A percentile compares a stretch with the other conserved stretches of the same genome.
These are phyloP conservation scores for Acanthosepion esculentum DNA, from an alignment of 2,888 invertebrate genomes.

Conservation along the genomic window DNA sequence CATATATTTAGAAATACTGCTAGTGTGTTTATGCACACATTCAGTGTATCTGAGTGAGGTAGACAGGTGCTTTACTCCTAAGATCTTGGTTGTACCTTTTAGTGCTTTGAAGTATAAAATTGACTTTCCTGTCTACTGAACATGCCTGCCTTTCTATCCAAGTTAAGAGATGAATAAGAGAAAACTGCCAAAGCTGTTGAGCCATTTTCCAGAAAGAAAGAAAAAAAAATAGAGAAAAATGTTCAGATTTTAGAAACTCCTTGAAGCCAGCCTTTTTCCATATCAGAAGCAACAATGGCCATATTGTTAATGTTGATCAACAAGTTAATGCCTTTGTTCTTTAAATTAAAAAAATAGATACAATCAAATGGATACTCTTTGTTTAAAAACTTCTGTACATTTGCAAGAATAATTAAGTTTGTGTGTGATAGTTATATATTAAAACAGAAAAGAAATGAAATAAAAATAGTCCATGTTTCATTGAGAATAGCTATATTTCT, in stretches of 20 bases:
- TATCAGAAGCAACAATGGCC: neutral
- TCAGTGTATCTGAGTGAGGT: neutral
- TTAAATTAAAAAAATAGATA: no score
- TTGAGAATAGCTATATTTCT: no score
- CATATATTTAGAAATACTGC: conserved; percentile 13
- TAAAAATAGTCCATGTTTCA: no score
- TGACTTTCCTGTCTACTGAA: conserved; percentile 18
- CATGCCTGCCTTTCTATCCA: neutral
- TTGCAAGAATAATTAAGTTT: no score
- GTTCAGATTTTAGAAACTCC: neutral
- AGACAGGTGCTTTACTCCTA: neutral
- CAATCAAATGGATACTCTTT: no score
- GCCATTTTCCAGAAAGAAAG: neutral
- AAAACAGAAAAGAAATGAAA: no score
- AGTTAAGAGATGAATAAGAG: neutral
- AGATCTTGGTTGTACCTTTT: neutral
- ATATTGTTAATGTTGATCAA: neutral
- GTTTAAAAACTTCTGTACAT: no score
- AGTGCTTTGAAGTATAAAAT: conserved; percentile 13
- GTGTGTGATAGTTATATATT: no score
- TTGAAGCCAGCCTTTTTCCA: neutral
- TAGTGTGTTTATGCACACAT: neutral
- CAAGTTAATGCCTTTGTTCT: neutral
- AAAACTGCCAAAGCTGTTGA: neutral
- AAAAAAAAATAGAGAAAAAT: neutral